Conservation (phyloP, 2,797 vertebrate genomes). For the Anniella stebbinsi region DNA sequence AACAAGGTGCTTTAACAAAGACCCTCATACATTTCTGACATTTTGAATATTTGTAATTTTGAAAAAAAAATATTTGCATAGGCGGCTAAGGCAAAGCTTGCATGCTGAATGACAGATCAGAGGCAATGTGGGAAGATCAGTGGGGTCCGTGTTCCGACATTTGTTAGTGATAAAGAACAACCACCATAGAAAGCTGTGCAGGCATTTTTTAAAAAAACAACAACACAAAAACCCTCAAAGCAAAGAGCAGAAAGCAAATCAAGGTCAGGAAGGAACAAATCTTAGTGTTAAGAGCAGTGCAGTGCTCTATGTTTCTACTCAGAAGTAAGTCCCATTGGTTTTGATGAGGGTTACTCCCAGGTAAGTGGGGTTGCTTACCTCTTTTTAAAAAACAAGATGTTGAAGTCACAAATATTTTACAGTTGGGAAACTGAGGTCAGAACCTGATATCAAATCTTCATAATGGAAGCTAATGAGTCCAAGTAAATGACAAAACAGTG, state of each 20-base stretch:
- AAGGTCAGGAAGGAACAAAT: background rate
- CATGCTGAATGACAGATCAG: conserved; percentile 30
- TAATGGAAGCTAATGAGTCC: no score
- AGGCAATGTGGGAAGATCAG: background rate
- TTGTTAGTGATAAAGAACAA: background rate
- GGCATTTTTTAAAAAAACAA: background rate
- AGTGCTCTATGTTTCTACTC: background rate
- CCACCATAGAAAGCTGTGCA: background rate
- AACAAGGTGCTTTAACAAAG: conserved; percentile 71
- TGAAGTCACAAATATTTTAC: no score
- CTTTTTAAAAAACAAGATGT: no score
- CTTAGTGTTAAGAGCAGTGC: background rate
- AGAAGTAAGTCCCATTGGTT: background rate
- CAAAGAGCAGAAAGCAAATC: background rate
- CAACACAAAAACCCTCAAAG: background rate
- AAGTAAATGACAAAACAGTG: no score
- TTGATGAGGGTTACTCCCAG: no score
- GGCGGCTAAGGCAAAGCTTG: background rate
- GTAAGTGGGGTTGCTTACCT: no score
- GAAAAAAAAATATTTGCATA: conserved; percentile 72
- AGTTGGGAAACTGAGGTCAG: no score
- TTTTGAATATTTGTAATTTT: conserved; percentile 73
- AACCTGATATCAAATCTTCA: no score
- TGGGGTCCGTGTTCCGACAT: background rate
- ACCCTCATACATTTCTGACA: conserved; percentile 59